Conservation (phyloP, 2,797 vertebrate species). For the Chromis chromis region DNA sequence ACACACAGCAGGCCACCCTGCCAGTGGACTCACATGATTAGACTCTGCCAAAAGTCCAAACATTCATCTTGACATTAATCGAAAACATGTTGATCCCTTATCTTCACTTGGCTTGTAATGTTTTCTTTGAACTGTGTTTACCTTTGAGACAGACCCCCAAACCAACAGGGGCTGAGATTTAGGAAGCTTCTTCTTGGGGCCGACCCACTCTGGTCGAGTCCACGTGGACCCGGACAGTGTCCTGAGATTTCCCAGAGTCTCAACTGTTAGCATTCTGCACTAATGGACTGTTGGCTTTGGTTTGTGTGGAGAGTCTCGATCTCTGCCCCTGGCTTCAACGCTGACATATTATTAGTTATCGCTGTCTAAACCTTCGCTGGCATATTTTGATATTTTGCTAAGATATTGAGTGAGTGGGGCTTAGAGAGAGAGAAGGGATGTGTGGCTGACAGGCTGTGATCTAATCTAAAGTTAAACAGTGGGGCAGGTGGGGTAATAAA, state of each 20-base stretch:
- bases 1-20: constrained; percentile 66
- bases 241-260: constrained; percentile 78
- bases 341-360: constrained; percentile 69
- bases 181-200: constrained; percentile 45
- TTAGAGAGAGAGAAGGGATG: constrained; percentile 35
- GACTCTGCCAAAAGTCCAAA: constrained; percentile 57
- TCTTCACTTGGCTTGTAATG: constrained; percentile 60
- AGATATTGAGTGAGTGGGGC: constrained; percentile 60
- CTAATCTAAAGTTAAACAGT: constrained; percentile 74
- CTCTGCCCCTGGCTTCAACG: constrained; percentile 47
- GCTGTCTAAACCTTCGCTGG: constrained; percentile 63
- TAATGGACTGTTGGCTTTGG: constrained; percentile 69
- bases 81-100: constrained; percentile 63
- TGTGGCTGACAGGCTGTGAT: constrained; percentile 36
- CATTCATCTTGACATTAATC: constrained; percentile 60
- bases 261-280: constrained; percentile 74
- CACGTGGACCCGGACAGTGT: constrained; percentile 69
- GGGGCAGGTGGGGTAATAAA: constrained; percentile 69
- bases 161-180: constrained; percentile 25
- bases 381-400: constrained; percentile 77
- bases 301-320: constrained; percentile 49
- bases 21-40: constrained; percentile 56
- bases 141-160: constrained; percentile 32
- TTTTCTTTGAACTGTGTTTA: constrained; percentile 70
- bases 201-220: constrained; percentile 30